Evolutionary conservation across 2,113 vertebrate genomes (phyloP), one percentile per base, ranked within the genome.

Genomic region (Protobothrops flavoviridis): DNA sequence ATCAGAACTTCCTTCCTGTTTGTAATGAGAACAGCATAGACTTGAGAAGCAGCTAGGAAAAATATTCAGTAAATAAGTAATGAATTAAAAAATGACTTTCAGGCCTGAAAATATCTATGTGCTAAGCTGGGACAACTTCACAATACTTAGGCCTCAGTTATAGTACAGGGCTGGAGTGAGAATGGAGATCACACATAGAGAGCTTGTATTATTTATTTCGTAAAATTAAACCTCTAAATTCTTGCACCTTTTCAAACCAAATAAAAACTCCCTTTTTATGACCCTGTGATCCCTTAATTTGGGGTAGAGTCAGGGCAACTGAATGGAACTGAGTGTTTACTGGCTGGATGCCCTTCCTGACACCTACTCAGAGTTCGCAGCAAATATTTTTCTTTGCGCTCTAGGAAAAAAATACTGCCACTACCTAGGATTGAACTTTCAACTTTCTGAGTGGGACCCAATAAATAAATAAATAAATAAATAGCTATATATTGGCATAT

Each of bases 181-280:
- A 90, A 53, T 87, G 93, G 2, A 3, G 39, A 24, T 55, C 43
- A 52, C 4, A 93, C 91, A 52, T 33, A 24, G 3, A 81, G 20
- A 57, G 3, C 17, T 92, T 91, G 55, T 91, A 88, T 64, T 43
- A 53, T 88, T 94, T 26, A 87, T 85, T 91, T 91, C 87, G 15
- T 74, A 85, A 85, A 50, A 50, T 48, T 24, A 89, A 91, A 74
- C 13, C 12, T 33, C 13, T 1, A 74, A 74, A 33, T 33, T 33
- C 64, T 74, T 74, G n/a, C 64, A 74, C 13, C n/a, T 74, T 33
- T 74, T 74, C 64, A 74, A 33, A 74, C n/a, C 5, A n/a, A 74
- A 74, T 59, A 33, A 33, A 64, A 64, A 4, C 26, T 5, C 61
- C 26, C 4, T 29, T 61, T 61, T 29, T 29, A 59, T 11, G 24